These are phyloP conservation scores for Agriopis marginaria DNA, from an alignment of 2,888 invertebrate genomes.

Conservation along the genomic window DNA sequence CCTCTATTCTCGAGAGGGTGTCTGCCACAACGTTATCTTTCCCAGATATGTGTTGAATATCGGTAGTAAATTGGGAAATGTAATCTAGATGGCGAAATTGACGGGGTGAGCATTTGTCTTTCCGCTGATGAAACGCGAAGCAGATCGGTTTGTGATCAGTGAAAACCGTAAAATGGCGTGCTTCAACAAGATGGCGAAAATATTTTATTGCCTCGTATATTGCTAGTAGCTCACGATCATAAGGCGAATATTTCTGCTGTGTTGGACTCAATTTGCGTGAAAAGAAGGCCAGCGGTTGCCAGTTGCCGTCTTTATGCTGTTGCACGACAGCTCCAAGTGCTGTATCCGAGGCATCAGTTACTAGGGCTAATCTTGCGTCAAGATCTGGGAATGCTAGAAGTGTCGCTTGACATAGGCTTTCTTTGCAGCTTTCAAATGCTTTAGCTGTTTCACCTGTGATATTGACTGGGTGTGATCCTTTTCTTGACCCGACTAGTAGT, in stretches of 20 bases:
- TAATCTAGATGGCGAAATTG: neutral
- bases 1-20: too few species aligned
- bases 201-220: neutral
- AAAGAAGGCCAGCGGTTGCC: slow-evolving; percentile 16
- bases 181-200: neutral
- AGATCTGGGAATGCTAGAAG: neutral
- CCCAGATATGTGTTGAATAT: neutral
- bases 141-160: neutral
- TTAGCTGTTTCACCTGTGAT: too few species aligned
- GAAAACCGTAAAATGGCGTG: neutral
- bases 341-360: neutral
- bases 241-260: neutral
- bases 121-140: neutral
- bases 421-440: too few species aligned
- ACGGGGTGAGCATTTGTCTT: neutral
- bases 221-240: neutral
- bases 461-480: too few species aligned
- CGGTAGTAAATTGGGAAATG: neutral
- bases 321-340: slow-evolving; percentile 3
- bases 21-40: neutral
- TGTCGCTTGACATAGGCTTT: too few species aligned
- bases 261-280: slow-evolving; percentile 3
- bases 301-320: neutral
- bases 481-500: too few species aligned
- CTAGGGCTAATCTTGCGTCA: neutral